Evolutionary conservation across 2,797 vertebrate species (phyloP).

Genomic region (Lepilemur ruficaudatus): DNA sequence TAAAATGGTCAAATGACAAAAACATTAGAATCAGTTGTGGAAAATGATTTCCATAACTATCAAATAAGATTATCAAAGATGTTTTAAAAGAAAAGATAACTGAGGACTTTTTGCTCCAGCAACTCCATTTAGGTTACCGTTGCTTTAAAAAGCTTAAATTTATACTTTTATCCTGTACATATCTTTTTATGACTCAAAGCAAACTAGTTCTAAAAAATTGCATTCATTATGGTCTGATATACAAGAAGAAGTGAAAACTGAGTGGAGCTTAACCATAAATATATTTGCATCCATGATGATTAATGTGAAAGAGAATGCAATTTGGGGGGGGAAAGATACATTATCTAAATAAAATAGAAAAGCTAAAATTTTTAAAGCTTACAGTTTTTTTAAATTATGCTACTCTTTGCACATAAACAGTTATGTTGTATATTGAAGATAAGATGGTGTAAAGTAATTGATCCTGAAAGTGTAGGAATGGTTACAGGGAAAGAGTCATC

Average conservation of each 20-base stretch:
- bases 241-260: background rate
- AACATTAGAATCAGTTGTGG: background rate
- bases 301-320: background rate
- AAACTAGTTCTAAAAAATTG: background rate
- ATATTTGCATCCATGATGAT: background rate
- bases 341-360: background rate
- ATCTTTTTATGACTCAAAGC: background rate
- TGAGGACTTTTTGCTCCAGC: background rate
- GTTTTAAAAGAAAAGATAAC: background rate
- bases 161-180: background rate
- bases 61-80: background rate
- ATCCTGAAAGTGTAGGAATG: background rate
- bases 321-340: background rate
- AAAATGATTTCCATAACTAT: background rate
- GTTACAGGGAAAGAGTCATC: background rate
- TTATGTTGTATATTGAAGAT: background rate
- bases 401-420: background rate
- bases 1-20: background rate
- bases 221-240: background rate
- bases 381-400: background rate
- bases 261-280: background rate
- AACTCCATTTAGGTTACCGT: background rate
- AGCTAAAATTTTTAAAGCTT: background rate
- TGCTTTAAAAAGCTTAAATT: background rate
- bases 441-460: background rate